phyloP scores from a whole-genome alignment of 2,113 vertebrate species.

The Apteryx owenii region DNA sequence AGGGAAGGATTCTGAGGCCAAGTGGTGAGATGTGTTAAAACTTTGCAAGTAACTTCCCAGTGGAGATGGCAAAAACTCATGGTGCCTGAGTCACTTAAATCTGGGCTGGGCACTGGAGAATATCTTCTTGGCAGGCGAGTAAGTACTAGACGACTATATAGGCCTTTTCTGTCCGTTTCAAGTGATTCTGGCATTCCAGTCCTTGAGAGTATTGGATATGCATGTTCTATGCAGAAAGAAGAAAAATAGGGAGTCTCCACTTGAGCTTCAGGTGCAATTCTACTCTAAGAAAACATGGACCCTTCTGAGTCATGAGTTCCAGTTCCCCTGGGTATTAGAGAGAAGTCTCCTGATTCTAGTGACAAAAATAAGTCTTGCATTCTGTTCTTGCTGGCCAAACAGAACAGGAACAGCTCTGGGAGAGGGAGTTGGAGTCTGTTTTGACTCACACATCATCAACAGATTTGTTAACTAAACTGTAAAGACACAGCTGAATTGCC shows the following conservation, averaged over 20 bases:
- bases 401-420: accelerated
- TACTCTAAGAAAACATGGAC: not conserved
- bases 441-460: not conserved
- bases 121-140: not conserved
- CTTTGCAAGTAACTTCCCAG: not conserved
- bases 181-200: not conserved
- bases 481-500: not conserved
- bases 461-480: not conserved
- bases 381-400: not conserved
- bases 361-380: not conserved
- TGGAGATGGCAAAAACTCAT: not conserved
- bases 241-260: not conserved
- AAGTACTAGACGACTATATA: not conserved
- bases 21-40: not conserved
- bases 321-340: not conserved
- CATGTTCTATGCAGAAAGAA: accelerated
- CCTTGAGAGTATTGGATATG: not conserved
- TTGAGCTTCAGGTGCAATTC: not conserved
- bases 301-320: not conserved
- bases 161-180: not conserved
- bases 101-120: not conserved
- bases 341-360: not conserved
- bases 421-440: not conserved
- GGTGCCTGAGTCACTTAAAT: not conserved
- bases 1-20: not conserved